Base-by-base conservation (phyloP, 2,797 vertebrate genomes). In the Pyrocephalus nanus region DNA sequence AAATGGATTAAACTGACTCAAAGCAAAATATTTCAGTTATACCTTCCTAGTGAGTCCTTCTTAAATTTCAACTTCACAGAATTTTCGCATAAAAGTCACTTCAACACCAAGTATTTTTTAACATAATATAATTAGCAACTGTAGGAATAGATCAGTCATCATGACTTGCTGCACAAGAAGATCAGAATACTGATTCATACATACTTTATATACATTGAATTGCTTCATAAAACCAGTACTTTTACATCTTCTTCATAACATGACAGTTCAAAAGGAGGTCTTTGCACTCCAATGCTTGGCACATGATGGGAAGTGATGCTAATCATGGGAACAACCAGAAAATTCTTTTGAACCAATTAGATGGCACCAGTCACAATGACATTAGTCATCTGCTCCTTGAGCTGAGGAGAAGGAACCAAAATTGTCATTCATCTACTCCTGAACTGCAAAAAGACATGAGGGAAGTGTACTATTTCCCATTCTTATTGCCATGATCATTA, bases 131-230 rank as follows among this genome's bases (percentile, higher is more conserved):
- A 96, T 96, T 95, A 96, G 95, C 80, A 92, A 95, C 75, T 69
- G 69, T 93, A 94, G 92, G 92, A 96, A 96, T 84, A 95, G 92
- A 96, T 93, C 95, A 94, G 90, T 96, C 90, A 95, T 95, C 71
- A 93, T 95, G 92, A 96, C 80, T 96, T 95, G 83, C 86, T 79
- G 83, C 86, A 93, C 43, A 93, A 69, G 90, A 93, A 95, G 83
- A 96, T 61, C 64, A 95, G 86, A 90, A 89, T 90, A 88, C 92
- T 94, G 95, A 97, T 96, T 97, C 96, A 97, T 90, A 85, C 51
- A 36, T 48, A 69, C 71, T 95, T 96, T 80, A 74, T 74, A 89
- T 73, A 95, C 70, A 88, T 62, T 75, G 82, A 85, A 58, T 82
- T 94, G 47, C 86, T 87, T 90, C 40, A 89, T 47, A 36, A 88